Evolutionary conservation across 2,113 vertebrate species (phyloP), one percentile per base, ranked within the genome.

Genomic region (Oryzias melastigma): DNA sequence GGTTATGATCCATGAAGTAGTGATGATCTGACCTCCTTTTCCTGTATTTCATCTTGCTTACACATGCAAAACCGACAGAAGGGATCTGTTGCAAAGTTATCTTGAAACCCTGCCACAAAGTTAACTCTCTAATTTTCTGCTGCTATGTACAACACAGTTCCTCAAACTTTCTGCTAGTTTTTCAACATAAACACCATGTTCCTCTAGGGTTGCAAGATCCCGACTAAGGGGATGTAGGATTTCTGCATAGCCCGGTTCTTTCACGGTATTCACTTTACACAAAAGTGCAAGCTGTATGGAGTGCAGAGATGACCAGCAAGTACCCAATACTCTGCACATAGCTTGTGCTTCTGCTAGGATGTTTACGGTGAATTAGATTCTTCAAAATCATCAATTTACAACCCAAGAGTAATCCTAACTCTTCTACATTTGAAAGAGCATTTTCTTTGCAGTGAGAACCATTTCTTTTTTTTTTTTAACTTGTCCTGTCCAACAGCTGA

Each of bases 301-400:
- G 35, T 64, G 62, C 0, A 66, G 40, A 25, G 2, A 15, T 12
- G 46, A 51, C 10, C 35, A 7, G 63, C 46, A 27, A 57, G 46
- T 19, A 57, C 29, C 53, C 63, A 57, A 57, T 65, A 57, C 10
- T 57, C 27, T 6, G 15, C 24, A 18, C 27, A 55, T 14, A 64
- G 25, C 43, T 57, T 66, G 20, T 66, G 63, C 50, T 51, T 66
- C 20, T 66, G 58, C 29, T 50, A 42, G 6, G 54, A 66, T 7
- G 62, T 56, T 5, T 45, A 20, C 10, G 48, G 27, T 40, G 62
- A 52, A 42, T 49, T 65, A 6, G 45, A 27, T 7, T 42, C 41
- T 20, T 57, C 29, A 56, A 65, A 57, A 3, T 65, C 53, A 65
- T 65, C 52, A n/a, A 55, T 55, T 18, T 51, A 51, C 4, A 46